phyloP scores from a whole-genome alignment of 2,797 vertebrate genomes.

The Urocyon cinereoargenteus region DNA sequence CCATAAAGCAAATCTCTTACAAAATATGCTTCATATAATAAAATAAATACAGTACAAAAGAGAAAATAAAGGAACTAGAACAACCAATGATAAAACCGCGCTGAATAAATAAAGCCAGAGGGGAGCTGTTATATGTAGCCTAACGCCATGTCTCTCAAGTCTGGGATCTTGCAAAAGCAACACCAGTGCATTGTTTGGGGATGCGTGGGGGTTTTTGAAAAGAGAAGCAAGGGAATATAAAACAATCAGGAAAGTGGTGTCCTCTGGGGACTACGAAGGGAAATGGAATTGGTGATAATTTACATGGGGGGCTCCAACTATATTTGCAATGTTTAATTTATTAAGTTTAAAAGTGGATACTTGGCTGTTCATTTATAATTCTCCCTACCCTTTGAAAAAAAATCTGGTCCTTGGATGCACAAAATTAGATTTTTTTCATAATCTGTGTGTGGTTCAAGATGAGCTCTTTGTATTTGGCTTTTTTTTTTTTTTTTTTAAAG shows the following conservation, averaged over 20 bases:
- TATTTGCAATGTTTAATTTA: background rate
- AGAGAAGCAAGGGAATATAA: background rate
- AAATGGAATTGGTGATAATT: background rate
- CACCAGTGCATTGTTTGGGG: background rate
- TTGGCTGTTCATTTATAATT: slow-evolving; percentile 4
- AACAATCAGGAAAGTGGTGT: background rate
- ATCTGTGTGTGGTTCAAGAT: background rate
- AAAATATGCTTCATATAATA: background rate
- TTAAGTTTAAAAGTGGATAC: background rate
- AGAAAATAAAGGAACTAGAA: background rate
- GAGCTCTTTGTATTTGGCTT: background rate
- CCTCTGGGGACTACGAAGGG: background rate
- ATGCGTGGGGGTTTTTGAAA: background rate
- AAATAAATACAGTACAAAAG: background rate
- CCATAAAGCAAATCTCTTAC: background rate
- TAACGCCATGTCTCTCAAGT: background rate
- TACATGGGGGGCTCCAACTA: background rate
- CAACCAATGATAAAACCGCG: background rate
- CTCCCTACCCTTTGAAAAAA: background rate
- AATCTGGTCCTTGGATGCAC: background rate
- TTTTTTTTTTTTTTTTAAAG: too few species aligned
- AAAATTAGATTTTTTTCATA: background rate
- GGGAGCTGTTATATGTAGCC: background rate
- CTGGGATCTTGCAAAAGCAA: background rate
- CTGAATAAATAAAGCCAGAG: background rate